Evolutionary conservation across 2,113 vertebrate genomes (phyloP).

Genomic region (Hippolais icterina): DNA sequence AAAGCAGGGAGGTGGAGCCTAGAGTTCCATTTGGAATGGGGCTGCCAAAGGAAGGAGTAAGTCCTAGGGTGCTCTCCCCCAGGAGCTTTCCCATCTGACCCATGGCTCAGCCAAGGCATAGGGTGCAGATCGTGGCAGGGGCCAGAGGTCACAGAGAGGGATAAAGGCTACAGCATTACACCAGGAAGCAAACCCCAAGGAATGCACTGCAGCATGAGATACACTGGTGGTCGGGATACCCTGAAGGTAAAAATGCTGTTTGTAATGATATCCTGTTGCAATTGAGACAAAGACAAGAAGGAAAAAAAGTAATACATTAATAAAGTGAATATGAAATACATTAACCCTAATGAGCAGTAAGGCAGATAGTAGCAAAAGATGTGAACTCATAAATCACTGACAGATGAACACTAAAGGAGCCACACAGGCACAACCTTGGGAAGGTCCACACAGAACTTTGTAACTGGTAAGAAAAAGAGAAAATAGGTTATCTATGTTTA

Average conservation of each 20-base stretch:
- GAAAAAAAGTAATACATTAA: neutral
- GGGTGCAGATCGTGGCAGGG: neutral
- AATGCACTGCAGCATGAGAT: rapidly evolving
- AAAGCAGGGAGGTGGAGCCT: neutral
- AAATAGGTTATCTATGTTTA: neutral
- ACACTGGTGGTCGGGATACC: neutral
- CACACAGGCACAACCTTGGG: neutral
- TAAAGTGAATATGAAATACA: neutral
- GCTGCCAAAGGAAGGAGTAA: neutral
- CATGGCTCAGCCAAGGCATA: neutral
- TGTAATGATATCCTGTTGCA: neutral
- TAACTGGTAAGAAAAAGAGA: neutral
- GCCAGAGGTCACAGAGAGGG: neutral
- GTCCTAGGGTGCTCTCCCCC: rapidly evolving
- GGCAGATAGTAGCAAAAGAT: neutral
- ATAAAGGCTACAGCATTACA: neutral
- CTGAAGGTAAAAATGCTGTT: neutral
- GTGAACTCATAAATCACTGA: neutral
- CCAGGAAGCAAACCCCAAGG: neutral
- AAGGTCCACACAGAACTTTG: neutral
- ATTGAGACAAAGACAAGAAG: neutral
- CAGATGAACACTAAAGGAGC: neutral
- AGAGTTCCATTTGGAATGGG: neutral
- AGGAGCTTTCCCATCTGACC: rapidly evolving
- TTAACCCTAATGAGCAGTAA: neutral